Base-by-base conservation (phyloP, 2,888 invertebrate genomes). In the Alsophila aescularia region DNA sequence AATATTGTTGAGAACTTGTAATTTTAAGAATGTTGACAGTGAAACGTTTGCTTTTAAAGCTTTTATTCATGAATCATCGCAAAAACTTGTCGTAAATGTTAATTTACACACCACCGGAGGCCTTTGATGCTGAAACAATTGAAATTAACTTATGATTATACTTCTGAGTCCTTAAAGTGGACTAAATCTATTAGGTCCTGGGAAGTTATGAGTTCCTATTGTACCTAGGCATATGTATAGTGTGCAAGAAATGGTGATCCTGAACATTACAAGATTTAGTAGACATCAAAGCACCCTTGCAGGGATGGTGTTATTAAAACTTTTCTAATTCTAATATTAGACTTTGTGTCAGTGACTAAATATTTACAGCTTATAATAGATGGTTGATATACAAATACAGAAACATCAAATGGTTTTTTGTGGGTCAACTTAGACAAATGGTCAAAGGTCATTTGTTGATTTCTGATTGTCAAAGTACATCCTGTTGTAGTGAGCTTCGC, bases 51-150 rank as follows among this genome's bases (percentile, higher is more conserved):
- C 14, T 32, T 52, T 29, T 41, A 50, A 14, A 31, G 31, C 37
- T 45, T 47, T 16, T 15, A 27, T 43, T 44, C 40, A 60, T 62
- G 64, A 62, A 60, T 71, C 36, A 64, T 63, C 50, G 61, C 61
- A 65, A 66, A 52, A 67, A 71, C 70, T 63, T 72, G 72, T 71
- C 73, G 69, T 65, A 66, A 76, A 72, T 73, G 68, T 75, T 73
- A 73, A 75, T 75, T 77, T 84, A 84, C 69, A 79, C 80, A 77
- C 75, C 79, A 62, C 82, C 76, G 77, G 73, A 75, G 73, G 69
- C 67, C 63, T 84, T 87, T 83, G 79, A 72, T 70, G 88, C 90
- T 90, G 90, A 90, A 91, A 90, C 89, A 91, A 90, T 82, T 74
- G 77, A 85, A 81, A 82, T 73, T 52, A 59, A 52, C 50, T 52